Base-by-base conservation (phyloP, 1,140 invertebrate genomes). In the Rhopalosiphum padi region DNA sequence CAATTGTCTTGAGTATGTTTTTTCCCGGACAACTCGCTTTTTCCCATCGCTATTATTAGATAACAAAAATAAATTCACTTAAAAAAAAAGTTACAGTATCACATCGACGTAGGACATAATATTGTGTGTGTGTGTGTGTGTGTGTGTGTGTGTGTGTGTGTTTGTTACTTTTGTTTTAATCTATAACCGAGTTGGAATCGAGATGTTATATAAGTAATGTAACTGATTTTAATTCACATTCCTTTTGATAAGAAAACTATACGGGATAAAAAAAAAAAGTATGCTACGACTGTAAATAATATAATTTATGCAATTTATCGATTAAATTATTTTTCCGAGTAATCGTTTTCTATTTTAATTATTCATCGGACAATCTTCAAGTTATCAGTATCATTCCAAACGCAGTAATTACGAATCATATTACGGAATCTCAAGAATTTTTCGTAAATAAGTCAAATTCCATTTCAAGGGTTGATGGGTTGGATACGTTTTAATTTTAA, bases 401-500 rank as follows among this genome's bases (percentile, higher is more conserved):
- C 46, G 30, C 18, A 46, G 25, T 46, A 46, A n/a, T 86, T 46
- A 86, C 2, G 25, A 46, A 46, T 46, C 11, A 46, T 25, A 11
- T 25, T 8, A 43, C 9, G 30, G 86, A 51, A 89, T 89, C 35
- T 6, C n/a, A 37, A 37, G 21, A 22, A 25, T 89, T 51, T 89
- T 46, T 43, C n/a, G 23, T 37, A 35, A 3, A 35, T 68, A 25
- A 90, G 25, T 35, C 23, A 23, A 15, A 68, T 85, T 53, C n/a
- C n/a, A 53, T 92, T 83, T 41, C 91, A 85, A 92, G 46, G 91
- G 53, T 83, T 22, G 46, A 30, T 11, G 91, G 35, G 11, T 18
- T 48, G 35, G 15, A 41, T 92, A 48, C 30, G 30, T 83, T 92
- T 48, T 85, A 85, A 83, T 92, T 92, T 85, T 41, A 92, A 46